Percentiles rank a stretch among this genome's conserved stretches.
These are phyloP conservation scores for Sebastes iracundus DNA, from an alignment of 2,797 vertebrate species.

Conservation along the genomic window DNA sequence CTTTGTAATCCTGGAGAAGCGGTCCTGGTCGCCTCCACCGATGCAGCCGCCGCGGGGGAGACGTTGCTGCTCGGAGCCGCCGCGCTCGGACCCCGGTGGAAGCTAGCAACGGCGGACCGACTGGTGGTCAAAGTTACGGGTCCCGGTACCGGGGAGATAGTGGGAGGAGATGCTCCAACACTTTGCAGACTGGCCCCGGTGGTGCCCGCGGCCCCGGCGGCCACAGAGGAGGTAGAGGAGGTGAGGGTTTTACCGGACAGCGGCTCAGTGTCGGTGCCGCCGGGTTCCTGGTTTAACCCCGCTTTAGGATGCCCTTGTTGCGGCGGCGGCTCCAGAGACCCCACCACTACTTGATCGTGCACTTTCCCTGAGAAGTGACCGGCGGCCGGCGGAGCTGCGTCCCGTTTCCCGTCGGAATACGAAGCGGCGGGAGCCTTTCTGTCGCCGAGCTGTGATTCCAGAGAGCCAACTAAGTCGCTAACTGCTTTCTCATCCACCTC, in stretches of 20 bases:
- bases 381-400: conserved; percentile 64
- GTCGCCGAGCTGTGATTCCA: conserved; percentile 87
- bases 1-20: conserved; percentile 70
- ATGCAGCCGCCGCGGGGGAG: neutral
- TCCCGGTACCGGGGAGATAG: conserved; percentile 67
- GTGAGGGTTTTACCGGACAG: conserved; percentile 63
- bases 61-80: conserved; percentile 24
- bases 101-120: conserved; percentile 70
- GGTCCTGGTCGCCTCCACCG: conserved; percentile 47
- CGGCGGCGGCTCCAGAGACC: conserved; percentile 80
- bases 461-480: conserved; percentile 87
- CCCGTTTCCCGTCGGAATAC: conserved; percentile 65
- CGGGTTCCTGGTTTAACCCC: conserved; percentile 72
- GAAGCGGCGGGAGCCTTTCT: conserved; percentile 69
- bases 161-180: conserved; percentile 67
- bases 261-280: conserved; percentile 59
- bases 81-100: conserved; percentile 64
- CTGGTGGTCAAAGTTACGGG: conserved; percentile 74
- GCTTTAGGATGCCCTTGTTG: conserved; percentile 81
- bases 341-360: conserved; percentile 70
- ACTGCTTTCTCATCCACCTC: conserved; percentile 91
- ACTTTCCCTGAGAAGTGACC: conserved; percentile 81
- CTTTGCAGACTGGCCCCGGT: conserved; percentile 71
- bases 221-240: conserved; percentile 57
- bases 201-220: conserved; percentile 58